Evolutionary conservation across 1,140 invertebrate species (phyloP), one percentile per base, ranked within the genome.

Genomic region (Heliconius eleuchia): DNA sequence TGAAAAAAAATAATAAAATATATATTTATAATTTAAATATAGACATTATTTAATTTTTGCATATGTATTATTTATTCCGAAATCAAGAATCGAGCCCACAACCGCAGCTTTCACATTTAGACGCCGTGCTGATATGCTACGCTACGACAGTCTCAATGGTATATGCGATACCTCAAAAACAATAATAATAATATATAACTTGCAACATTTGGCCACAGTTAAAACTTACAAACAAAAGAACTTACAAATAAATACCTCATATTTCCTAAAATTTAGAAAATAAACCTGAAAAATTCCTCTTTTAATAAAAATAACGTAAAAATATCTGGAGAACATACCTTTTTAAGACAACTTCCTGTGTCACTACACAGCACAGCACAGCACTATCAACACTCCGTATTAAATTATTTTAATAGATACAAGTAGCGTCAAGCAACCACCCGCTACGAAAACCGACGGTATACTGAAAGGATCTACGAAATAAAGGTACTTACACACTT

Each of bases 401-500:
- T 66, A 27, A 27, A 66, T 66, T 66, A 66, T 66, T 66, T 66
- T 9, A 30, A 16, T 3, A 66, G 19, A 66, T 27, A 13, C 5
- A 66, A 11, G 27, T 27, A 66, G 60, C 60, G 60, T 66, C 11
- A 66, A 23, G 23, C 60, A 27, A 30, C 60, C 60, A 11, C 9
- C 27, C 60, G 60, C 60, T 66, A 66, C 60, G 60, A 66, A 30
- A 66, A 66, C 60, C 60, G 60, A 66, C 60, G 60, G 3, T 23
- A 27, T 27, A 66, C 60, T 66, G 60, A 66, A 66, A 66, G 60
- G 60, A 66, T 66, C 60, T 66, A 66, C 60, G 23, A 66, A 66
- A 66, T 66, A 66, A 66, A 66, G 60, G 60, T 23, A 11, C 60
- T 66, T 30, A 16, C 60, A 66, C 60, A 66, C 60, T 66, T 9